These are phyloP conservation scores for Ovibos moschatus DNA, from an alignment of 2,113 vertebrate species.

Conservation along the genomic window DNA sequence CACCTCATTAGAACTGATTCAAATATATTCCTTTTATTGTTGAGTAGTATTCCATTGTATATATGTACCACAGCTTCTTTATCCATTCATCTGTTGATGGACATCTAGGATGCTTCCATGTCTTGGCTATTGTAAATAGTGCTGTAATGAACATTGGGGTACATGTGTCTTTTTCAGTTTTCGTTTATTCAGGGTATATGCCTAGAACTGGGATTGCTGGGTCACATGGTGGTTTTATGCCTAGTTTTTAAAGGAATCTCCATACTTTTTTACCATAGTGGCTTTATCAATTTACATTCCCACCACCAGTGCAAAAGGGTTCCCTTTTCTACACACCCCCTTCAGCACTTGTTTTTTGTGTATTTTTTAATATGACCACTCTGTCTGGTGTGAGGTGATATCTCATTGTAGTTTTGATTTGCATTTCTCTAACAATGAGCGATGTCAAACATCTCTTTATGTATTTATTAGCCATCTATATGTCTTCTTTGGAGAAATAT, in stretches of 20 bases:
- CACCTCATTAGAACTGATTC: neutral
- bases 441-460: neutral
- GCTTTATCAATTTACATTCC: neutral
- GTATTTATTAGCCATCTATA: neutral
- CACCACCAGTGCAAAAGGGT: neutral
- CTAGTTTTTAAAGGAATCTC: neutral
- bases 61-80: neutral
- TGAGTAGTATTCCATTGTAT: neutral
- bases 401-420: neutral
- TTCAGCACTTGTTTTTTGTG: neutral
- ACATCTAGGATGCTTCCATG: neutral
- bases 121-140: neutral
- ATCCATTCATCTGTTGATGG: neutral
- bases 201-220: neutral
- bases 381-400: neutral
- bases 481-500: neutral
- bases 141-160: neutral
- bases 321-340: neutral
- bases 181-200: neutral
- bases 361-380: neutral
- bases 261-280: neutral
- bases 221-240: neutral
- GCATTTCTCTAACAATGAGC: neutral
- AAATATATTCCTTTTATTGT: neutral
- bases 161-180: neutral